phyloP scores from a whole-genome alignment of 2,888 invertebrate genomes.

The Epistrophella euchroma region DNA sequence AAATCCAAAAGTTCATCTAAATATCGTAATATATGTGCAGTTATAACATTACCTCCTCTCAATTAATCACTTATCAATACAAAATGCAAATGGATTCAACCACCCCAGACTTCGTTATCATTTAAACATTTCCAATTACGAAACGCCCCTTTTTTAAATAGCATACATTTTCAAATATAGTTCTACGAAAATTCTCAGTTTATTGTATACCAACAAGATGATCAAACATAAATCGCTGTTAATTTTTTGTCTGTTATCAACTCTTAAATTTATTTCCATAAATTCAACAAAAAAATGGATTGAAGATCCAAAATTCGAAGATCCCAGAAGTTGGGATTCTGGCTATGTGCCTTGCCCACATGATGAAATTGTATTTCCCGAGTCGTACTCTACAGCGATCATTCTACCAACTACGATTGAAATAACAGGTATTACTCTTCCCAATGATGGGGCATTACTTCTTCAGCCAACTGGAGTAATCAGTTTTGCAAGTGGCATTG shows the following conservation, averaged over 20 bases:
- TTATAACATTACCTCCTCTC: not conserved
- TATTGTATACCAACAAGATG: constrained; percentile 51
- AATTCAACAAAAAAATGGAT: constrained; percentile 78
- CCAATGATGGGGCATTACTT: constrained; percentile 80
- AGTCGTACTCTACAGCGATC: constrained; percentile 79
- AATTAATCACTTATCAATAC: not conserved
- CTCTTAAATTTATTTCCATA: not conserved
- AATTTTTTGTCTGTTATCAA: not conserved
- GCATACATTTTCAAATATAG: not conserved
- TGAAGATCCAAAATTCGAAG: constrained; percentile 78
- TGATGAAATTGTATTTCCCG: constrained; percentile 81
- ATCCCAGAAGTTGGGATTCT: constrained; percentile 79
- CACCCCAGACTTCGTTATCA: not conserved
- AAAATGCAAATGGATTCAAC: not conserved
- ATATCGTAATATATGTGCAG: too few species aligned
- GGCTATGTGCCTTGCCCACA: constrained; percentile 79
- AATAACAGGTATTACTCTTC: constrained; percentile 79
- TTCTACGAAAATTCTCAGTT: constrained; percentile 29
- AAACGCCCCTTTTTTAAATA: constrained; percentile 50
- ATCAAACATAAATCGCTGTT: constrained; percentile 35
- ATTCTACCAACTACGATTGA: constrained; percentile 78
- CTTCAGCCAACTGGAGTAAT: constrained; percentile 79
- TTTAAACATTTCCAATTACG: not conserved
- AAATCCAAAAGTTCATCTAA: too few species aligned
- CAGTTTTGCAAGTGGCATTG: constrained; percentile 74